A percentile compares a stretch with the other conserved stretches of the same genome.
Evolutionary conservation across 2,113 vertebrate genomes (phyloP).

Genomic region (Erythrolamprus reginae): DNA sequence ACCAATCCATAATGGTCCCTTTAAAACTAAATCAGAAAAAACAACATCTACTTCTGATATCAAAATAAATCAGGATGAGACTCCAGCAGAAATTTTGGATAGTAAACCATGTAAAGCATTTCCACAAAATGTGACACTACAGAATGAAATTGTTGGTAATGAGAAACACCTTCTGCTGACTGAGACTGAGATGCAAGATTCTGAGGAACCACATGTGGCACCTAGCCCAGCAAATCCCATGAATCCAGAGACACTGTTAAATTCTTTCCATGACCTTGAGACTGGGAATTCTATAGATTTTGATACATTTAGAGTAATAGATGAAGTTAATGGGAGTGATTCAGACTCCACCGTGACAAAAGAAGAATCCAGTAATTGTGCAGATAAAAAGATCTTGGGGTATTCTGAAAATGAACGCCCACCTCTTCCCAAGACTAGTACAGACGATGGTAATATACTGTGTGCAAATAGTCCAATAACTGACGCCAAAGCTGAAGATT

Average conservation of each 20-base stretch:
- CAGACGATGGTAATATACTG: not conserved
- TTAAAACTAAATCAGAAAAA: constrained; percentile 4
- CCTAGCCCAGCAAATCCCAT: constrained; percentile 11
- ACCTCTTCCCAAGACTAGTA: not conserved
- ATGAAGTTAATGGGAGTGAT: constrained; percentile 36
- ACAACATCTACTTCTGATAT: constrained; percentile 13
- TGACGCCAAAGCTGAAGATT: constrained; percentile 46
- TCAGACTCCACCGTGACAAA: constrained; percentile 37
- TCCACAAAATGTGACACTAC: not conserved
- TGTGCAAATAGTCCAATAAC: constrained; percentile 16
- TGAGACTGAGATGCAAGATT: not conserved
- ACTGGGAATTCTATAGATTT: constrained; percentile 35
- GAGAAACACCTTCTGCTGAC: not conserved
- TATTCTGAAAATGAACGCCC: constrained; percentile 21
- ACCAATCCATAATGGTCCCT: constrained; percentile 15
- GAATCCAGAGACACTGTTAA: constrained; percentile 36
- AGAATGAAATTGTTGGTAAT: constrained; percentile 20
- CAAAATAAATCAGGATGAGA: constrained; percentile 28
- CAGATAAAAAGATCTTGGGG: constrained; percentile 9
- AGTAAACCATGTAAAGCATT: not conserved
- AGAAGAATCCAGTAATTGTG: constrained; percentile 18
- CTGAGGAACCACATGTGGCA: not conserved
- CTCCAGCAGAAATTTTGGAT: constrained; percentile 28
- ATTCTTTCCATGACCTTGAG: constrained; percentile 27
- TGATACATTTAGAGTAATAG: constrained; percentile 37